Evolutionary conservation across 2,888 invertebrate genomes (phyloP).

Genomic region (Tipula vernalis): DNA sequence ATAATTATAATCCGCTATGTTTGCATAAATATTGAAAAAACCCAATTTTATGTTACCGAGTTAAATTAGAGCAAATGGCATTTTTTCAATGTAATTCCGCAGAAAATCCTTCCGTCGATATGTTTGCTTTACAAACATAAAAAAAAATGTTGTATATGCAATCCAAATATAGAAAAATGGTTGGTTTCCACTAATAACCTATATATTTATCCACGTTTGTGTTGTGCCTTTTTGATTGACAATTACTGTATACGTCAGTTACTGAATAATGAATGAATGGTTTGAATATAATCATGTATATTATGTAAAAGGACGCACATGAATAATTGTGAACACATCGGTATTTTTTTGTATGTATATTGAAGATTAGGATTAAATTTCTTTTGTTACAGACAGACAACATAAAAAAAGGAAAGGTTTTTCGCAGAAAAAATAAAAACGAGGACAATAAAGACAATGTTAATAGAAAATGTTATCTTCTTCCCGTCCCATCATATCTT

Average conservation of each 20-base stretch:
- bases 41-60: too few species aligned
- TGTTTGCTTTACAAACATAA: too few species aligned
- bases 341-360: not conserved
- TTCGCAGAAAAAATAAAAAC: not conserved
- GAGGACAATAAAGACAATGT: not conserved
- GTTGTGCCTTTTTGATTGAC: not conserved
- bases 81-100: too few species aligned
- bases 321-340: not conserved
- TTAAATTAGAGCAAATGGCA: too few species aligned
- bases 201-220: not conserved
- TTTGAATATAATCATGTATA: not conserved
- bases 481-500: not conserved
- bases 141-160: too few species aligned
- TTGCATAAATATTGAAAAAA: too few species aligned
- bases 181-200: not conserved
- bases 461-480: not conserved
- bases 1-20: too few species aligned
- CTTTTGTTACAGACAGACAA: not conserved
- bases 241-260: not conserved
- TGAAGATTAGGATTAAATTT: not conserved
- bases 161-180: too few species aligned
- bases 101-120: too few species aligned
- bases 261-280: not conserved
- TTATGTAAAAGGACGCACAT: not conserved
- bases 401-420: not conserved